Conservation (phyloP, 2,797 vertebrate species). For the Gallinago solitaria region DNA sequence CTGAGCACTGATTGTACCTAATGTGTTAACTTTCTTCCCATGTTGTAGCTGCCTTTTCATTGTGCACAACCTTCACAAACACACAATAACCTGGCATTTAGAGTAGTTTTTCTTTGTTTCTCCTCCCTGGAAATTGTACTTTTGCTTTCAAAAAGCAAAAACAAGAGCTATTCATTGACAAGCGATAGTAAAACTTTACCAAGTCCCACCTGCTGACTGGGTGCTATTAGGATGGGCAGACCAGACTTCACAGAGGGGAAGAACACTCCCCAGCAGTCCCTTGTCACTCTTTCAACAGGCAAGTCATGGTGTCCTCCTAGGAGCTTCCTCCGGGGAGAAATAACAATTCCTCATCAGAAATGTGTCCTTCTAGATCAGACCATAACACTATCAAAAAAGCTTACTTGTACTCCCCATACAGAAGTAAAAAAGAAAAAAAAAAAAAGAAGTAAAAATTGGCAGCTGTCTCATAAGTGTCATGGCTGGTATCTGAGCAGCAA, state of each 20-base stretch:
- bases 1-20: neutral
- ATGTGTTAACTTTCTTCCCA: neutral
- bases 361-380: neutral
- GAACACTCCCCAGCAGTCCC: neutral
- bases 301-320: neutral
- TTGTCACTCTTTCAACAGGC: neutral
- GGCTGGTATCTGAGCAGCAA: neutral
- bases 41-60: neutral
- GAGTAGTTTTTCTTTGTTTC: neutral
- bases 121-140: neutral
- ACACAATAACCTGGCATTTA: neutral
- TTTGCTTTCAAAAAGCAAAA: slow-evolving; percentile 18
- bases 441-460: neutral
- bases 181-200: neutral
- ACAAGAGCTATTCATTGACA: neutral
- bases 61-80: neutral
- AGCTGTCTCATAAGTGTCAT: neutral
- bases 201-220: neutral
- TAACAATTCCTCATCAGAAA: neutral
- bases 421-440: neutral
- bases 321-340: neutral
- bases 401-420: neutral
- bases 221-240: neutral
- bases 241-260: neutral
- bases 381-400: neutral